Evolutionary conservation across 2,113 vertebrate genomes (phyloP).

Genomic region (Mugil cephalus): DNA sequence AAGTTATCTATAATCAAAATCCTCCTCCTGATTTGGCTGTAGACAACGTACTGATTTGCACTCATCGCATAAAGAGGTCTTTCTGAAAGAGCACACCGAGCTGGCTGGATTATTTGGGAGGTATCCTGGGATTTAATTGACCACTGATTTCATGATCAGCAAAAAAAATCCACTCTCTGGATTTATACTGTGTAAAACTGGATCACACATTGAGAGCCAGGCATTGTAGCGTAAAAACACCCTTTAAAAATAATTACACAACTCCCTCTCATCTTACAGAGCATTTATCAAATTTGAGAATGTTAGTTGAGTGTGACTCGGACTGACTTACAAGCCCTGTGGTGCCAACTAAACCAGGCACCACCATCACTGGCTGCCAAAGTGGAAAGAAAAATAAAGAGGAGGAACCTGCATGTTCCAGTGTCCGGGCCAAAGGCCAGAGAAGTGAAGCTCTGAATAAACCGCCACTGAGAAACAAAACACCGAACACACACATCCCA

Average conservation of each 20-base stretch:
- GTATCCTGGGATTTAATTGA: no score
- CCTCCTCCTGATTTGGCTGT: neutral
- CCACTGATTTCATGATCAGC: no score
- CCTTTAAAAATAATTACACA: neutral
- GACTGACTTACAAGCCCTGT: neutral
- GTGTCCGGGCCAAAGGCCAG: conserved; percentile 30
- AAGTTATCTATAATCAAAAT: no score
- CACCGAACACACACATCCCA: conserved; percentile 41
- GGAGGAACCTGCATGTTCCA: conserved; percentile 23
- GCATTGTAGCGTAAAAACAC: neutral
- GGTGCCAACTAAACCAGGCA: neutral
- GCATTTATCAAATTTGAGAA: conserved; percentile 1
- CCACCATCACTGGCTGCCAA: neutral
- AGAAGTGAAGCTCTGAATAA: conserved; percentile 26
- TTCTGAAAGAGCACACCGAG: no score
- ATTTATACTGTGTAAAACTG: no score
- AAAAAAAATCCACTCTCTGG: no score
- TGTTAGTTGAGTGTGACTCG: neutral
- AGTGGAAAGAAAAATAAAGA: conserved; percentile 30
- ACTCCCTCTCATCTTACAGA: neutral
- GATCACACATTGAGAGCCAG: no score
- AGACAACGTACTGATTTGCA: neutral
- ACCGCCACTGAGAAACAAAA: conserved; percentile 28
- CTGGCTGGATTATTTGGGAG: no score
- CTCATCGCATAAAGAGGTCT: neutral